Evolutionary conservation across 2,797 vertebrate genomes (phyloP).

Genomic region (Myripristis murdjan): DNA sequence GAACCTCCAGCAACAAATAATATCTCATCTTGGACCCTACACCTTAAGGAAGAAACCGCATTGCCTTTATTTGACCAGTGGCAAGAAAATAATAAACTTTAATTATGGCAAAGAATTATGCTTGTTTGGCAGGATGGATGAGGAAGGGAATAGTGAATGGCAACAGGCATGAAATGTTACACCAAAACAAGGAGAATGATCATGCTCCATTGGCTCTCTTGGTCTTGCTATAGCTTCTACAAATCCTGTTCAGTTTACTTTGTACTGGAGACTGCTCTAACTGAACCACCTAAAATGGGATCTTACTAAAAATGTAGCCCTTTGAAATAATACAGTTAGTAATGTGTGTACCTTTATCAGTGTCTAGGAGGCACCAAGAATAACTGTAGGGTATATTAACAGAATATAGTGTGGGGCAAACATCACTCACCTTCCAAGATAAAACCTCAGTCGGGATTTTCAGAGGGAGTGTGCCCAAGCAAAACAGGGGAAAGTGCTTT

Average conservation of each 20-base stretch:
- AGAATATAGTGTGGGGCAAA: slow-evolving; percentile 20
- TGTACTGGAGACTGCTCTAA: background rate
- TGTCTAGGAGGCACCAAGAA: slow-evolving; percentile 8
- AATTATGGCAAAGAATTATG: slow-evolving; percentile 41
- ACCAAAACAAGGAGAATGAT: slow-evolving; percentile 1
- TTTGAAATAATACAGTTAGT: slow-evolving; percentile 16
- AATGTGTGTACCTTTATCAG: slow-evolving; percentile 19
- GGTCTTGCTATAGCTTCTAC: slow-evolving; percentile 1
- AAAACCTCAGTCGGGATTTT: background rate
- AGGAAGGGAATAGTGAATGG: slow-evolving; percentile 22
- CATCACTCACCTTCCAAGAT: slow-evolving; percentile 6
- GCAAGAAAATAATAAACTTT: slow-evolving; percentile 24
- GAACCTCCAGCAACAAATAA: slow-evolving; percentile 23
- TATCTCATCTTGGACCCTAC: slow-evolving; percentile 19
- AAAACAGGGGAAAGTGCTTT: background rate
- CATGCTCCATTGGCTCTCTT: background rate
- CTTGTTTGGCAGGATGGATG: slow-evolving; percentile 20
- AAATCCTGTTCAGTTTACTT: background rate
- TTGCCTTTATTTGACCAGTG: slow-evolving; percentile 33
- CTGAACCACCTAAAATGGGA: background rate
- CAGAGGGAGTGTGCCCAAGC: too few species aligned
- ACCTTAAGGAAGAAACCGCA: slow-evolving; percentile 18
- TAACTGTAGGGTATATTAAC: slow-evolving; percentile 16
- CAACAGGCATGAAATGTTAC: slow-evolving; percentile 22
- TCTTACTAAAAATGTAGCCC: background rate